phyloP scores from a whole-genome alignment of 2,113 vertebrate species.

The Electrona antarctica region DNA sequence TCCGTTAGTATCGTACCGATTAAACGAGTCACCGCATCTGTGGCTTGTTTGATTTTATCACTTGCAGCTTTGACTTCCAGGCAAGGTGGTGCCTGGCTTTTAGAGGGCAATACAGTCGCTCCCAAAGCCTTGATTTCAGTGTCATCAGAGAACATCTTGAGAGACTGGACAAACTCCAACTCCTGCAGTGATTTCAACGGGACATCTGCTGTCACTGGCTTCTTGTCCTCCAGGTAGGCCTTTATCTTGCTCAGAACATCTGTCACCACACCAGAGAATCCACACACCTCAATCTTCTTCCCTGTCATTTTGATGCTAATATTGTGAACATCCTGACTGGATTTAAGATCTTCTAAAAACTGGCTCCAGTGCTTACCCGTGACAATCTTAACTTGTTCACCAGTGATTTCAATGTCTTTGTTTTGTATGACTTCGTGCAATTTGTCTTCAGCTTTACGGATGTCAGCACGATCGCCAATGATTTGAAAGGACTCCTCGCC shows the following conservation, averaged over 20 bases:
- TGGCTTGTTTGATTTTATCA: constrained; percentile 43
- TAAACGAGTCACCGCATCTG: constrained; percentile 24
- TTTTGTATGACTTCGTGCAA: constrained; percentile 48
- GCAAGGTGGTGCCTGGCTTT: constrained; percentile 13
- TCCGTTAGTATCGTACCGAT: constrained; percentile 30
- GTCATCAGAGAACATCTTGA: constrained; percentile 38
- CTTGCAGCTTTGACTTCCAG: constrained; percentile 52
- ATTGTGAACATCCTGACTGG: constrained; percentile 12
- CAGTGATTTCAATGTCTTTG: constrained; percentile 38
- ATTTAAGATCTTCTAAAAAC: constrained; percentile 47
- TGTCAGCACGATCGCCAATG: constrained; percentile 46
- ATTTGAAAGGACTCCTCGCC: constrained; percentile 31
- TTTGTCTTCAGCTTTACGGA: constrained; percentile 41
- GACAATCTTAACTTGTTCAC: constrained; percentile 29
- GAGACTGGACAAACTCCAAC: constrained; percentile 51
- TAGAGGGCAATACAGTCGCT: constrained; percentile 21
- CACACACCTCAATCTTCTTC: constrained; percentile 44
- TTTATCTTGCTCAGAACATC: constrained; percentile 47
- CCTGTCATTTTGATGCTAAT: constrained; percentile 34
- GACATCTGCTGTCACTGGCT: constrained; percentile 34
- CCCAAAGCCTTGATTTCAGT: constrained; percentile 43
- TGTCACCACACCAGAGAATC: constrained; percentile 46
- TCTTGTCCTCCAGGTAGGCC: constrained; percentile 53
- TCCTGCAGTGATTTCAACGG: constrained; percentile 36
- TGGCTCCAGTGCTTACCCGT: constrained; percentile 37